Conservation (phyloP, 2,888 invertebrate genomes). For the Drosophila nr. medialis region DNA sequence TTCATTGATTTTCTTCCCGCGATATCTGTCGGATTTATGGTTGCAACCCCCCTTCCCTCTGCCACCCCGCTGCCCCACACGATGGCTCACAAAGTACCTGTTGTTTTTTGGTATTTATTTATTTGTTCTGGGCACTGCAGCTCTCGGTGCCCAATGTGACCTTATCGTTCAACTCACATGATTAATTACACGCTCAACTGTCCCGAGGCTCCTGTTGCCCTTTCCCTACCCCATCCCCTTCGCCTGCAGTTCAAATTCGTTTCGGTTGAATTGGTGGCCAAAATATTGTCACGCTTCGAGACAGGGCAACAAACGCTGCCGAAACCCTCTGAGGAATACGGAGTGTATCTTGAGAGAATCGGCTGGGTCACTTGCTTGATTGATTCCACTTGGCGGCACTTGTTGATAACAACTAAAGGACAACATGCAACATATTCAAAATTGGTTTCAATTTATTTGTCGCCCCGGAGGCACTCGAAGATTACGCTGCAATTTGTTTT, state of each 20-base stretch:
- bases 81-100: slow-evolving; percentile 62
- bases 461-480: slow-evolving; percentile 57
- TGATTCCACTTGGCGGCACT: slow-evolving; percentile 78
- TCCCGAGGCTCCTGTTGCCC: slow-evolving; percentile 39
- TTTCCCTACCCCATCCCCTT: neutral
- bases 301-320: slow-evolving; percentile 44
- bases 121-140: slow-evolving; percentile 23
- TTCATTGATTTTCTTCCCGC: slow-evolving; percentile 56
- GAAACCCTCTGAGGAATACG: slow-evolving; percentile 55
- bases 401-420: slow-evolving; percentile 72
- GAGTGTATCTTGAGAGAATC: slow-evolving; percentile 33
- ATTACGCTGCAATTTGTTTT: slow-evolving; percentile 82
- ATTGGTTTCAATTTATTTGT: slow-evolving; percentile 64
- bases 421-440: slow-evolving; percentile 39
- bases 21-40: slow-evolving; percentile 71
- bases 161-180: slow-evolving; percentile 72
- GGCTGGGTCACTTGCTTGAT: slow-evolving; percentile 56
- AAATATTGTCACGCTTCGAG: slow-evolving; percentile 77
- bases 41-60: slow-evolving; percentile 38
- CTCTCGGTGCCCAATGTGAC: slow-evolving; percentile 45
- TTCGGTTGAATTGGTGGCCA: slow-evolving; percentile 75
- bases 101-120: slow-evolving; percentile 36
- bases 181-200: slow-evolving; percentile 60
- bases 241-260: slow-evolving; percentile 22
- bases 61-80: slow-evolving; percentile 8